Evolutionary conservation across 2,888 invertebrate genomes (phyloP).

Genomic region (Tolmerus cingulatus): DNA sequence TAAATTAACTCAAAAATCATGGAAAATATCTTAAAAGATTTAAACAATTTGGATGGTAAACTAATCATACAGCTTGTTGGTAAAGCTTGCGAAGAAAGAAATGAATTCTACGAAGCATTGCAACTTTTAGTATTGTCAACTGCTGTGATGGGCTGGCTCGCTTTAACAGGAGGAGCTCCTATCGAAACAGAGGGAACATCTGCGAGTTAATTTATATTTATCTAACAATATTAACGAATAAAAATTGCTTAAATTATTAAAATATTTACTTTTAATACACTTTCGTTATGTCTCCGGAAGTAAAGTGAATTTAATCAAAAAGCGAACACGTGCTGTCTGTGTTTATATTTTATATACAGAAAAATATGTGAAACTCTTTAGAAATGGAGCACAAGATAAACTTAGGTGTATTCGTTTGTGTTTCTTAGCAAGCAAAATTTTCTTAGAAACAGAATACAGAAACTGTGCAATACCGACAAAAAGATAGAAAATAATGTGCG

Average conservation of each 20-base stretch:
- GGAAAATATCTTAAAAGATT: background rate
- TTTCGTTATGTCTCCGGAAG: no score
- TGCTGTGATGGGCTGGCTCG: background rate
- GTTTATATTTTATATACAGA: no score
- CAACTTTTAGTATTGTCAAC: background rate
- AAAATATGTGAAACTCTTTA: no score
- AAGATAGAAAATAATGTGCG: background rate
- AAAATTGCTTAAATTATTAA: no score
- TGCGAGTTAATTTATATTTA: no score
- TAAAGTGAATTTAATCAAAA: no score
- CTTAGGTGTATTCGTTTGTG: no score
- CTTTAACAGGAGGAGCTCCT: background rate
- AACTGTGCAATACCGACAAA: background rate
- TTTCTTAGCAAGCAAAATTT: background rate
- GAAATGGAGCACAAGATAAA: no score
- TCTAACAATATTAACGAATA: no score
- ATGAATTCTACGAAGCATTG: background rate
- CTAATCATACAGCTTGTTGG: background rate
- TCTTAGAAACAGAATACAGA: background rate
- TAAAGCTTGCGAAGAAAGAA: background rate
- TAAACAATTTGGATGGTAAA: background rate
- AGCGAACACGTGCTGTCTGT: no score
- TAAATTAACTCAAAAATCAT: background rate
- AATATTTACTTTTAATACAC: no score
- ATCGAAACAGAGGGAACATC: no score